Percentiles rank a stretch among this genome's conserved stretches.
phyloP scores from a whole-genome alignment of 2,888 invertebrate genomes.

The Heliconius sara region DNA sequence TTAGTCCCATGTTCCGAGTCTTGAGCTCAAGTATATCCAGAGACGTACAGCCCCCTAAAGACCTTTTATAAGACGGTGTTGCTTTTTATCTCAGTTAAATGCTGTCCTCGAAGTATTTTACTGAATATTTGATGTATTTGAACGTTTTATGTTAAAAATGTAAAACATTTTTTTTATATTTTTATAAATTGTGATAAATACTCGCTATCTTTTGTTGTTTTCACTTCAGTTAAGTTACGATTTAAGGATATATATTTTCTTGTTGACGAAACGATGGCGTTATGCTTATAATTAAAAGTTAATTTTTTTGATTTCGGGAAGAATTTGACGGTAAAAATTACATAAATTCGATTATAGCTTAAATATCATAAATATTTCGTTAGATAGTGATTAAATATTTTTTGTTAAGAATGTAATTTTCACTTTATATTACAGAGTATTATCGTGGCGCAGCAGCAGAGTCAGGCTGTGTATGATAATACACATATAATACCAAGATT shows the following conservation, averaged over 20 bases:
- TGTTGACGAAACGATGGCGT: not conserved
- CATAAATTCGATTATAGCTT: too few species aligned
- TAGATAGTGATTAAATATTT: too few species aligned
- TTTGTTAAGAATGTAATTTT: too few species aligned
- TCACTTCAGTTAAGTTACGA: too few species aligned
- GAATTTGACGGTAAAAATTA: too few species aligned
- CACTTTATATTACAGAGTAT: too few species aligned
- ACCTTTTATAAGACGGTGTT: constrained; percentile 53
- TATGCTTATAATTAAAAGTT: not conserved
- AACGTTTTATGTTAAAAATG: not conserved
- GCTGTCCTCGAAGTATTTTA: constrained; percentile 51
- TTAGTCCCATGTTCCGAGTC: constrained; percentile 20
- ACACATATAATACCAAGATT: too few species aligned
- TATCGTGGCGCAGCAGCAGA: too few species aligned
- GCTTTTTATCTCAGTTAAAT: constrained; percentile 54
- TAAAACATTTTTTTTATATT: not conserved
- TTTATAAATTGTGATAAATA: not conserved
- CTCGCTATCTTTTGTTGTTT: not conserved
- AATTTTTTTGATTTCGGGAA: too few species aligned
- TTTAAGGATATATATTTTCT: too few species aligned
- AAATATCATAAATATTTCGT: too few species aligned
- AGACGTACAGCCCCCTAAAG: constrained; percentile 55
- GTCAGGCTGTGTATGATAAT: too few species aligned
- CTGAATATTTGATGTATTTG: constrained; percentile 46
- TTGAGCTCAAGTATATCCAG: constrained; percentile 41